Conservation (phyloP, 2,113 vertebrate genomes). For the Platysternon megacephalum region DNA sequence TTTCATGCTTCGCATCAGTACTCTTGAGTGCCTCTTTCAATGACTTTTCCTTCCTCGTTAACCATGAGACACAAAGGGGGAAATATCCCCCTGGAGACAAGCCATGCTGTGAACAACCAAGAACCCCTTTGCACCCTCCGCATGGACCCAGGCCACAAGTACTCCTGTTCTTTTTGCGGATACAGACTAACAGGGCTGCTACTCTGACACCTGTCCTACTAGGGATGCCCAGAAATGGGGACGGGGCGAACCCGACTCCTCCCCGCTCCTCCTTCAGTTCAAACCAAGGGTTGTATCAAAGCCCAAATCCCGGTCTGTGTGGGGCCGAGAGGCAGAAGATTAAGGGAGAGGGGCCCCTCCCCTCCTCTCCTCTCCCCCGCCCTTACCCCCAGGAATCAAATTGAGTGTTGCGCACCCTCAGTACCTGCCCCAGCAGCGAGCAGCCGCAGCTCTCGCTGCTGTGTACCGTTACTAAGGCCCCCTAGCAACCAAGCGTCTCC, state of each 20-base stretch:
- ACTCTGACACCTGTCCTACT: too few relatives aligned
- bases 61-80: too few relatives aligned
- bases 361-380: too few relatives aligned
- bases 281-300: not conserved
- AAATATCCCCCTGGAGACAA: too few relatives aligned
- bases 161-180: too few relatives aligned
- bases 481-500: not conserved
- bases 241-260: not conserved
- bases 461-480: not conserved
- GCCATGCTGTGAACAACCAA: too few relatives aligned
- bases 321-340: not conserved
- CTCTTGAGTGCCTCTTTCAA: too few relatives aligned
- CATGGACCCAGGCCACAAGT: too few relatives aligned
- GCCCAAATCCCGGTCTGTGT: not conserved
- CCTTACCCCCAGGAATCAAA: too few relatives aligned
- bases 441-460: accelerated
- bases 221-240: not conserved
- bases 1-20: not conserved
- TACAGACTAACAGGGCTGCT: too few relatives aligned
- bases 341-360: too few relatives aligned
- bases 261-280: not conserved
- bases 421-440: not conserved
- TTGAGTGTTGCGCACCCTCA: too few relatives aligned
- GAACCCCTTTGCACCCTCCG: not conserved
- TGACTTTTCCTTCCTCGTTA: not conserved